A percentile compares a stretch with the other conserved stretches of the same genome.
phyloP scores from a whole-genome alignment of 2,888 invertebrate species.

The Drosophila gaucha region DNA sequence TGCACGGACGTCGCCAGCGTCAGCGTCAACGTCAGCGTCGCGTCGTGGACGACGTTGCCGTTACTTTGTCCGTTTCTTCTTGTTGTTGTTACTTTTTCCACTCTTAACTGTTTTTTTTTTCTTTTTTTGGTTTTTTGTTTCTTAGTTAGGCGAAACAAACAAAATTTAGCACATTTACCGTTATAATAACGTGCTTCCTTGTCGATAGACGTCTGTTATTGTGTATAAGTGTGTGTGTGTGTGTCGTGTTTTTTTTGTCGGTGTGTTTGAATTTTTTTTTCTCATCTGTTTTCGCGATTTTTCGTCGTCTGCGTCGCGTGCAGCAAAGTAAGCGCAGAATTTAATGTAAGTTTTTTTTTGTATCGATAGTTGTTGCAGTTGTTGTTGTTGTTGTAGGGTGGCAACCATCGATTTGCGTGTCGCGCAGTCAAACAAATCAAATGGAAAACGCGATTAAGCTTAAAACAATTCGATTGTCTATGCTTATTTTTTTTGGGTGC shows the following conservation, averaged over 20 bases:
- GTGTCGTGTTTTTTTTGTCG: constrained; percentile 8
- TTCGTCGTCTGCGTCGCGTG: constrained; percentile 62
- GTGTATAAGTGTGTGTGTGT: constrained; percentile 4
- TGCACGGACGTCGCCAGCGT: constrained; percentile 54
- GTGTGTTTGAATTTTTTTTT: constrained; percentile 11
- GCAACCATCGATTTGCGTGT: constrained; percentile 76
- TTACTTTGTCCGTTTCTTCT: constrained; percentile 38
- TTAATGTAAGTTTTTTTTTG: constrained; percentile 51
- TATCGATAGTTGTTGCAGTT: constrained; percentile 19
- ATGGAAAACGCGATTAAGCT: constrained; percentile 53
- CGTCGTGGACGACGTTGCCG: constrained; percentile 42
- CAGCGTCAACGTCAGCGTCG: constrained; percentile 31
- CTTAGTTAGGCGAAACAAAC: constrained; percentile 20
- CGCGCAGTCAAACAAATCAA: constrained; percentile 64
- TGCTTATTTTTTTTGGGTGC: constrained; percentile 33
- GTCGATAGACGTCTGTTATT: constrained; percentile 45
- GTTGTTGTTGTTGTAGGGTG: constrained; percentile 46
- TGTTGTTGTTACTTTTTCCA: constrained; percentile 20
- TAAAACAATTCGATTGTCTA: constrained; percentile 49
- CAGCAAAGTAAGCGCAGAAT: constrained; percentile 73
- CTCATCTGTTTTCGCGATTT: constrained; percentile 29
- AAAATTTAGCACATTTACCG: constrained; percentile 62
- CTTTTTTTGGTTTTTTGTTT: constrained; percentile 2
- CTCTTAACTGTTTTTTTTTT: constrained; percentile 7
- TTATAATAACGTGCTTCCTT: constrained; percentile 75